These are phyloP conservation scores for Caenorhabditis zanzibari DNA, from an alignment of 2,888 invertebrate species.

Conservation along the genomic window DNA sequence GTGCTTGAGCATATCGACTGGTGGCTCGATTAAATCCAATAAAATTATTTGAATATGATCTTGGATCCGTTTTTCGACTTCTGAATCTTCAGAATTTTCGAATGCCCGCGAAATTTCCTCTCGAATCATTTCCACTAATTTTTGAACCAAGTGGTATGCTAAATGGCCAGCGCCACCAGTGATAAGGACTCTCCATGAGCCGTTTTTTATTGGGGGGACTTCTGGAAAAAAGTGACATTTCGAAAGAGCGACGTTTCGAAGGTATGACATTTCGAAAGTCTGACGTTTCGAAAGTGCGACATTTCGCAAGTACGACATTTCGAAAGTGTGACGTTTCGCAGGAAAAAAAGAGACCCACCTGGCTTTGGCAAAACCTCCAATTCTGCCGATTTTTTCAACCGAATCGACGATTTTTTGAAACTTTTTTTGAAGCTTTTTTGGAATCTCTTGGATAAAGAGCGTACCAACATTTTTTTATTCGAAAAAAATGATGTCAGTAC, in stretches of 20 bases:
- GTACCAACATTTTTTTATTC: neutral
- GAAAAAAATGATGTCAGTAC: neutral
- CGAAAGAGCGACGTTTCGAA: neutral
- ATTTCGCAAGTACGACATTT: neutral
- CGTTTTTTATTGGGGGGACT: neutral
- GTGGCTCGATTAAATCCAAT: slow-evolving; percentile 28
- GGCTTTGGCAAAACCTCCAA: neutral
- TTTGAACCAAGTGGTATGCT: slow-evolving; percentile 27
- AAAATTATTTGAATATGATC: slow-evolving; percentile 15
- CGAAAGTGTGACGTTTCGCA: neutral
- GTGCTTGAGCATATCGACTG: neutral
- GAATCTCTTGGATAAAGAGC: neutral
- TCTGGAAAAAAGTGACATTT: neutral
- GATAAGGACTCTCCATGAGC: slow-evolving; percentile 25
- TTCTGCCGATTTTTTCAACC: neutral
- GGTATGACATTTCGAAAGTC: too few relatives aligned
- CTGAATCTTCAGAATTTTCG: neutral
- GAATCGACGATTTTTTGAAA: neutral
- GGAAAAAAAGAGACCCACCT: neutral
- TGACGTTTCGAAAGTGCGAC: too few relatives aligned
- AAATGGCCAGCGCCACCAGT: slow-evolving; percentile 58
- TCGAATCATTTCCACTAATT: slow-evolving; percentile 18
- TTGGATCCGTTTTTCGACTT: slow-evolving; percentile 1
- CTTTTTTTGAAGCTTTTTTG: neutral
- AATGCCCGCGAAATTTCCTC: neutral